A percentile compares a stretch with the other conserved stretches of the same genome.
phyloP scores from a whole-genome alignment of 2,113 vertebrate species.

The Grus americana region DNA sequence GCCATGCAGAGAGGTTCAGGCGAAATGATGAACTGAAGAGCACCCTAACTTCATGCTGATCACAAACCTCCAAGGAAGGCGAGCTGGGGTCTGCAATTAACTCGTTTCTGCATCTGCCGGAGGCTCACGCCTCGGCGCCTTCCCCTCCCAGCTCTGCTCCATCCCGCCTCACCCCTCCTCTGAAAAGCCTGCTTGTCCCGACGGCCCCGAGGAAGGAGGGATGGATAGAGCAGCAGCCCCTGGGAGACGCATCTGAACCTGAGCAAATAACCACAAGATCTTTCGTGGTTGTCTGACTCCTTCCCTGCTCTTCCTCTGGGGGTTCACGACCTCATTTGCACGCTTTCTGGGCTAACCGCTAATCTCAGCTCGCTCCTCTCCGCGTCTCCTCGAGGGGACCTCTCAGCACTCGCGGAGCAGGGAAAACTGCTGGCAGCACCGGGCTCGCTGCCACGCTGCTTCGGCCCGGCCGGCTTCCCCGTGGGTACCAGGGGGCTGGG shows the following conservation, averaged over 20 bases:
- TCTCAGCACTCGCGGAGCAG: background rate
- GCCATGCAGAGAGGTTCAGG: background rate
- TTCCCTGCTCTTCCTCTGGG: background rate
- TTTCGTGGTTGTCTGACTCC: background rate
- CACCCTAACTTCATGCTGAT: slow-evolving; percentile 27
- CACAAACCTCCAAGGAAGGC: background rate
- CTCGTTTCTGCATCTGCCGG: slow-evolving; percentile 19
- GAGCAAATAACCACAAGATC: background rate
- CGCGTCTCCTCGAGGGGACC: background rate
- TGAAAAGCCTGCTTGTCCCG: background rate
- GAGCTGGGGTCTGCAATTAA: background rate
- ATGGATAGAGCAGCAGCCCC: background rate
- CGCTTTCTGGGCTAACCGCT: background rate
- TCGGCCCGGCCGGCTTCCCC: fast-evolving
- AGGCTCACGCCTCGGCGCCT: fast-evolving
- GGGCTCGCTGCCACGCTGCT: no score
- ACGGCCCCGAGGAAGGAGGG: background rate
- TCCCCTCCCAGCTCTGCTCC: background rate
- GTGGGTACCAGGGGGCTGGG: background rate
- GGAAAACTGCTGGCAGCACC: fast-evolving
- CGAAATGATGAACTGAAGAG: background rate
- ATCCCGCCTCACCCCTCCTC: background rate
- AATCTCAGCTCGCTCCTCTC: background rate
- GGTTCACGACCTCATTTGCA: background rate
- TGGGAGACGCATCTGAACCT: background rate